Evolutionary conservation across 2,797 vertebrate genomes (phyloP).

Genomic region (Phoeniculus purpureus): DNA sequence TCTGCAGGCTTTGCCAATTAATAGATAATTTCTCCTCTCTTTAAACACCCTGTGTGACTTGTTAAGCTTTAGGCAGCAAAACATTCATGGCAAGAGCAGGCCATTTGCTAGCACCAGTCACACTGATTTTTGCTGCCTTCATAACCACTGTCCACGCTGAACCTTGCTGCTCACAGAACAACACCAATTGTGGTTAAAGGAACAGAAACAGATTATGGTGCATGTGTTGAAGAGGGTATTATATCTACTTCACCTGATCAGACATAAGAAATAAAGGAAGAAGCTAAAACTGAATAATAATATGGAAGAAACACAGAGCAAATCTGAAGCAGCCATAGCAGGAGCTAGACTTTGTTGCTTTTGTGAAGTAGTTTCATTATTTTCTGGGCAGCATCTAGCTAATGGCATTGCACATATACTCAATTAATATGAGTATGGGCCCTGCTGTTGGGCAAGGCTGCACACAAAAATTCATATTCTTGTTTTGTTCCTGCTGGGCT

Average conservation of each 20-base stretch:
- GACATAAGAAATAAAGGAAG: not conserved
- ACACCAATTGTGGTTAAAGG: not conserved
- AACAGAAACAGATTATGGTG: not conserved
- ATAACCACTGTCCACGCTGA: not conserved
- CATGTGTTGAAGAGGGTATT: not conserved
- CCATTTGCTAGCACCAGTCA: not conserved
- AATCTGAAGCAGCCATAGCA: not conserved
- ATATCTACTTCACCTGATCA: not conserved
- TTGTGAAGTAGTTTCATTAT: constrained; percentile 28
- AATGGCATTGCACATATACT: not conserved
- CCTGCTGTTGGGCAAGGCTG: not conserved
- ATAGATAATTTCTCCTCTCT: constrained; percentile 14
- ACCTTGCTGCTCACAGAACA: not conserved
- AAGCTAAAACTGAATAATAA: not conserved
- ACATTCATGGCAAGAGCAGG: not conserved
- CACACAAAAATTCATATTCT: not conserved
- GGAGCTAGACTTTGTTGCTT: constrained; percentile 7
- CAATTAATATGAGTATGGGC: constrained; percentile 21
- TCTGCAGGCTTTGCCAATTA: not conserved
- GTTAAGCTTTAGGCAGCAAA: constrained; percentile 36
- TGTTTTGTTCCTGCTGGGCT: constrained; percentile 13
- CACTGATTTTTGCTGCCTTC: constrained; percentile 30
- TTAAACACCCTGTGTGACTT: constrained; percentile 11
- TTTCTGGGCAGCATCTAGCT: constrained; percentile 22
- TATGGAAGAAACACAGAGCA: not conserved